Evolutionary conservation across 2,888 invertebrate species (phyloP).

Genomic region (Andrena marginata): DNA sequence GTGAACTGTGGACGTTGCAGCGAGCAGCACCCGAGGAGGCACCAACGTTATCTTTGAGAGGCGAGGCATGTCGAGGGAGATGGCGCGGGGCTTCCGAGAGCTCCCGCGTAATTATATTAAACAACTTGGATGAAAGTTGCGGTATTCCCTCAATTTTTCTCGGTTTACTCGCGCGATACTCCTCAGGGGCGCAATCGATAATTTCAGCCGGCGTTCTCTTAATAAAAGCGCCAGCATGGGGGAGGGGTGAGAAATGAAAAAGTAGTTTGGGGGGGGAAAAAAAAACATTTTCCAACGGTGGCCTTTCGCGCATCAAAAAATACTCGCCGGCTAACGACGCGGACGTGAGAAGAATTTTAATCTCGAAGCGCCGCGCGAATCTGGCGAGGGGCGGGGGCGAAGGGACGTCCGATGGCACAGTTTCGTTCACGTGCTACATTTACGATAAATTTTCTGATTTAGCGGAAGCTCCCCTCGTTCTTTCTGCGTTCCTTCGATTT

Average conservation of each 20-base stretch:
- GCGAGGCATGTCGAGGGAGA: not conserved
- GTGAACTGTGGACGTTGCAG: slow-evolving; percentile 7
- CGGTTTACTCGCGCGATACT: not conserved
- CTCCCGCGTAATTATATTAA: not conserved
- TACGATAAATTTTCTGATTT: slow-evolving; percentile 58
- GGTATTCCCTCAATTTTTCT: not conserved
- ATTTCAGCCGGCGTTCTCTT: slow-evolving; percentile 24
- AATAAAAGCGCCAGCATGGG: slow-evolving; percentile 7
- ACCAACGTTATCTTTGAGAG: not conserved
- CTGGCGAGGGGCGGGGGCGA: slow-evolving; percentile 9
- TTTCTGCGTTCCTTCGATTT: slow-evolving; percentile 16
- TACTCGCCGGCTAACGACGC: slow-evolving; percentile 44
- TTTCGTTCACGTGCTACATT: slow-evolving; percentile 39
- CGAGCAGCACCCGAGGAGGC: not conserved
- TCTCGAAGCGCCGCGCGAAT: slow-evolving; percentile 14
- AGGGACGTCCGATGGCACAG: slow-evolving; percentile 31
- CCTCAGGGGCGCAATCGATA: slow-evolving; percentile 34
- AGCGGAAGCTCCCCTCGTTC: slow-evolving; percentile 27
- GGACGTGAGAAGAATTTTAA: slow-evolving; percentile 59
- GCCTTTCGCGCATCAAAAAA: slow-evolving; percentile 49
- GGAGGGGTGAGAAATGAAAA: not conserved
- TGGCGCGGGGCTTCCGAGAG: not conserved
- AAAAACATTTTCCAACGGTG: slow-evolving; percentile 25
- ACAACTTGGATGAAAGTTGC: not conserved
- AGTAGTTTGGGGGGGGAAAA: not conserved